Evolutionary conservation across 1,140 invertebrate species (phyloP).

Genomic region (Piezodorus guildinii): DNA sequence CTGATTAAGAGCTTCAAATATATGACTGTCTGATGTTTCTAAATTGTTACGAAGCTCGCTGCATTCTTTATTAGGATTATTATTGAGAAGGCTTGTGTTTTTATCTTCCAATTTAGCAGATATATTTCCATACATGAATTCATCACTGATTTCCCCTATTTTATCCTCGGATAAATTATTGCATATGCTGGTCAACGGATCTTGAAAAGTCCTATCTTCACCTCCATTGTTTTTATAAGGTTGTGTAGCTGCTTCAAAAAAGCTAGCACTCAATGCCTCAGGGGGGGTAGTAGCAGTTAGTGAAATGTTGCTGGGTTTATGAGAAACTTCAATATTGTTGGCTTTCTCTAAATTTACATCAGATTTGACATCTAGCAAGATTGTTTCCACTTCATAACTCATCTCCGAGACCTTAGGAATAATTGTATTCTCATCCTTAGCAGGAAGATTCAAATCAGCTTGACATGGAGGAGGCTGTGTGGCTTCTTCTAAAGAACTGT

Average conservation of each 20-base stretch:
- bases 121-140: neutral
- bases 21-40: too few species aligned
- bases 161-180: neutral
- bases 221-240: neutral
- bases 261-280: neutral
- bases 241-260: neutral
- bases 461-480: neutral
- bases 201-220: too few species aligned
- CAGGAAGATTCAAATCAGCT: neutral
- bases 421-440: too few species aligned
- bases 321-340: too few species aligned
- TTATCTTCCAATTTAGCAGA: conserved; percentile 7
- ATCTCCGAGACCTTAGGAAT: too few species aligned
- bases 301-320: too few species aligned
- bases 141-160: neutral
- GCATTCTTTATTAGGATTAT: neutral
- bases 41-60: too few species aligned
- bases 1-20: too few species aligned
- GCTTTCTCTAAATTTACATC: neutral
- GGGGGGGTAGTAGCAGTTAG: too few species aligned
- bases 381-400: neutral
- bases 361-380: neutral
- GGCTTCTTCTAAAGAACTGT: neutral
- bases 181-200: too few species aligned
- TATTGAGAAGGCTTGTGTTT: neutral